Evolutionary conservation across 2,888 invertebrate species (phyloP), one percentile per base, ranked within the genome.

Genomic region (Mythimna lalbum): DNA sequence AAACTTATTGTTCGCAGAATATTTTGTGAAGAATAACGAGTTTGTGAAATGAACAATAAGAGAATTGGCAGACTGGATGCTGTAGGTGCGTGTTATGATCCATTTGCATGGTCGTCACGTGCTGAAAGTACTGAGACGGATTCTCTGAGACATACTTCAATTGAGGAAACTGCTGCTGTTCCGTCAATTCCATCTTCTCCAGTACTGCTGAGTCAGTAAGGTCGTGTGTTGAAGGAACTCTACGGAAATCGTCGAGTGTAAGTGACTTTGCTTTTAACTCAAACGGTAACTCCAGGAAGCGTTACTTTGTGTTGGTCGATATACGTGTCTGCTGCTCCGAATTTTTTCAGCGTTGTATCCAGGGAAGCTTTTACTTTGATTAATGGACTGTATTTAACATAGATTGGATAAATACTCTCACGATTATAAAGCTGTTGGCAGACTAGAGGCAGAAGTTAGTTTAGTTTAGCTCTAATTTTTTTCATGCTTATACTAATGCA

Each of bases 51-150:
- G 64, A 70, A 70, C 81, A 84, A 84, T 83, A 78, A 78, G 79
- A 77, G 66, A 73, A 67, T 81, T 76, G 69, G 67, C 64, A 55
- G 55, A 49, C 63, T 73, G 60, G 67, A 74, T 73, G 70, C 62
- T 61, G 50, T 74, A 9, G 57, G 36, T 36, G 57, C 57, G 14
- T 21, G 83, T 84, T 80, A 80, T 60, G 64, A 69, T 72, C 74
- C 69, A 84, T 91, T 90, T 86, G 86, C 86, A 92, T 92, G 90
- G 86, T 68, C 68, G 87, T 90, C 93, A 93, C 93, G 93, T 92
- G 84, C 77, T 73, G 78, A 59, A 71, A 73, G 70, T 81, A 90
- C 89, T 88, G 87, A 83, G 88, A 90, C 88, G 87, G 89, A 90
- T 90, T 91, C 88, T 83, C 76, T 76, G 62, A 65, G 66, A 68